Evolutionary conservation across 2,113 vertebrate genomes (phyloP).

Genomic region (Scartelaos histophorus): DNA sequence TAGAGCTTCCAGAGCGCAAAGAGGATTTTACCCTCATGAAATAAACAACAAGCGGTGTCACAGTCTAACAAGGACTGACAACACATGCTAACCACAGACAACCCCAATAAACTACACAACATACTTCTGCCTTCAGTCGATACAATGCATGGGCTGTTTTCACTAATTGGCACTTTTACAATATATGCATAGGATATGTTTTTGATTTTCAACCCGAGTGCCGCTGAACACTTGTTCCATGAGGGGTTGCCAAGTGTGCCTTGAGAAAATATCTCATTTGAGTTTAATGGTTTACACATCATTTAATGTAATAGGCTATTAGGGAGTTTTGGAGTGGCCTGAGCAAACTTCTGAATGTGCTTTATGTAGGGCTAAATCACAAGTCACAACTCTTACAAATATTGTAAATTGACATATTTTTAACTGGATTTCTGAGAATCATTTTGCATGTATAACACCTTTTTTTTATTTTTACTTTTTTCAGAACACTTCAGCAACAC

Average conservation of each 20-base stretch:
- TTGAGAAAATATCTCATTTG: too few relatives aligned
- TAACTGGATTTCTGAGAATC: too few relatives aligned
- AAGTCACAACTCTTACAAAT: neutral
- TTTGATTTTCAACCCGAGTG: neutral
- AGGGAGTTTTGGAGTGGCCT: too few relatives aligned
- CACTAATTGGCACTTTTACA: neutral
- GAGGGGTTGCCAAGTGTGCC: too few relatives aligned
- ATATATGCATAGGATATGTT: neutral
- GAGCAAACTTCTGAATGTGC: neutral
- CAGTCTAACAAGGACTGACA: neutral
- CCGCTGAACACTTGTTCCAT: too few relatives aligned
- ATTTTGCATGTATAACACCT: too few relatives aligned
- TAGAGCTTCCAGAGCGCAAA: neutral
- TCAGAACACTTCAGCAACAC: too few relatives aligned
- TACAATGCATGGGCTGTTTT: neutral
- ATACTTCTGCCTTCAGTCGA: neutral
- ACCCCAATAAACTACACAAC: neutral
- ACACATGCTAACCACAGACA: neutral
- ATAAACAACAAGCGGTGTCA: neutral
- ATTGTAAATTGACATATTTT: too few relatives aligned
- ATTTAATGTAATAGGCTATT: too few relatives aligned
- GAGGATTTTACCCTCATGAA: neutral
- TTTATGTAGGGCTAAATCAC: neutral
- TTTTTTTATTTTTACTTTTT: too few relatives aligned
- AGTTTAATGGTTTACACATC: too few relatives aligned